Evolutionary conservation across 2,113 vertebrate species (phyloP).

Genomic region (Pontoporia blainvillei): DNA sequence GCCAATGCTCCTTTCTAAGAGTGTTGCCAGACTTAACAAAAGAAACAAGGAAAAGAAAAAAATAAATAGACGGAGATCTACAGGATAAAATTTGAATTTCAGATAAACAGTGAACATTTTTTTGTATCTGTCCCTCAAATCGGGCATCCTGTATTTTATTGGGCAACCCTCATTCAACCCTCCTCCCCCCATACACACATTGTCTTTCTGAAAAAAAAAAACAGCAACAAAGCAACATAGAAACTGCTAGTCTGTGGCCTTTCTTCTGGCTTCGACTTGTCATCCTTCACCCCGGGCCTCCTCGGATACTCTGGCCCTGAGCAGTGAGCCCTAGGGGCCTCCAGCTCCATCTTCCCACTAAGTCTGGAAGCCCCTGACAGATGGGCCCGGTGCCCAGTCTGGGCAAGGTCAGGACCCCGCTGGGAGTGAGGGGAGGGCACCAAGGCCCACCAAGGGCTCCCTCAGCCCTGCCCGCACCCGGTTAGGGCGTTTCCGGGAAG

Average conservation of each 20-base stretch:
- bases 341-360: not conserved
- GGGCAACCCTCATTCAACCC: not conserved
- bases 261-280: not conserved
- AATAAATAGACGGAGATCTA: not conserved
- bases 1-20: not conserved
- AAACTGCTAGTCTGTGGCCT: not conserved
- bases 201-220: not conserved
- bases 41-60: not conserved
- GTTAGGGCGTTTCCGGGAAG: not conserved
- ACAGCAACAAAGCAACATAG: not conserved
- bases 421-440: not conserved
- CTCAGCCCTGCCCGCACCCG: accelerated
- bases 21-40: not conserved
- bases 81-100: not conserved
- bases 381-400: not conserved
- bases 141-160: not conserved
- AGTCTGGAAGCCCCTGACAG: not conserved
- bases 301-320: not conserved
- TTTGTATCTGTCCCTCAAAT: not conserved
- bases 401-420: not conserved
- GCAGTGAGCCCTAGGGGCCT: not conserved
- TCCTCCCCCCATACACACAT: accelerated
- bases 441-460: not conserved
- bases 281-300: not conserved
- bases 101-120: not conserved